Evolutionary conservation across 1,140 invertebrate genomes (phyloP), one percentile per base, ranked within the genome.

Genomic region (Halyomorpha halys): DNA sequence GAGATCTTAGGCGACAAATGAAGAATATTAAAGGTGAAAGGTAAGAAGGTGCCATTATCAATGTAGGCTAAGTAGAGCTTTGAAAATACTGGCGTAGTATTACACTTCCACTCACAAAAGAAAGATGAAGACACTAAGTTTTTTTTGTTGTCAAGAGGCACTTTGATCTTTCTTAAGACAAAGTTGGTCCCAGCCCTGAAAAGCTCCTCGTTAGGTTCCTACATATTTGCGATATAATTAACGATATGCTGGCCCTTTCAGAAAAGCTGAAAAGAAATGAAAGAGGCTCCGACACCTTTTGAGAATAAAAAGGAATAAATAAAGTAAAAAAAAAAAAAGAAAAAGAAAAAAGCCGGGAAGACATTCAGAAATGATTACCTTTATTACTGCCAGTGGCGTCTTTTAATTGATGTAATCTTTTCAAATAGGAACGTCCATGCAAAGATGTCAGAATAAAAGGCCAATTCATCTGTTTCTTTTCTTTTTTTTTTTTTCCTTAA

Each of bases 171-270:
- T 23, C 53, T 56, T 56, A 56, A 56, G 53, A 56, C 53, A 23
- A 56, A 56, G 53, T 56, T 56, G 53, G 53, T 19, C 34, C 34
- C 34, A 4, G 19, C 9, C 21, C 18, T 56, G 53, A 56, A 56
- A 56, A 25, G 53, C 53, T 25, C 53, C 53, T 56, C 53, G 53
- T 56, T 56, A 56, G 53, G 53, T 56, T 23, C 19, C 53, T 19
- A 56, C 53, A 56, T 56, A 56, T 56, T 56, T 56, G 53, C 53
- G 18, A 56, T 56, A 56, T 56, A 56, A 56, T 56, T 56, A 56
- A 56, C 53, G 53, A 56, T 56, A 56, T 25, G 53, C 53, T 56
- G 14, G 18, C 53, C 23, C 23, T 56, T 56, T 25, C 18, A 23
- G 47, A 56, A 56, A 56, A 25, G 53, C 53, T 56, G 19, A 23